Conservation (phyloP, 2,113 vertebrate species). For the Willisornis vidua region DNA sequence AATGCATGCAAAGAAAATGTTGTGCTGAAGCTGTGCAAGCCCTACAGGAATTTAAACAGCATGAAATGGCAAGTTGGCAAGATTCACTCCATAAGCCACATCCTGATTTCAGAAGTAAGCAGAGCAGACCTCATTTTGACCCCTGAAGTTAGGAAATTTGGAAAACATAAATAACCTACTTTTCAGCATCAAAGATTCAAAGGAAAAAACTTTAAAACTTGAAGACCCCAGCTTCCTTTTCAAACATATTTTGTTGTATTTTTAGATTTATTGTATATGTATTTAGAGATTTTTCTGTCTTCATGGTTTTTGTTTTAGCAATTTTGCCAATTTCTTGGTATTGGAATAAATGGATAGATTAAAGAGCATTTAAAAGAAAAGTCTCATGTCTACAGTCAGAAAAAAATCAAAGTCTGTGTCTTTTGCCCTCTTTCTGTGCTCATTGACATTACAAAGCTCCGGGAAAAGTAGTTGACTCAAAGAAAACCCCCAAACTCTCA, state of each 20-base stretch:
- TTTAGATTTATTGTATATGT: neutral
- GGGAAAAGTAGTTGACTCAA: neutral
- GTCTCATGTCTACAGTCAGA: neutral
- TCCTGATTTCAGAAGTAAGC: neutral
- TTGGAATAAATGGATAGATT: neutral
- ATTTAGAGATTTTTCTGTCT: neutral
- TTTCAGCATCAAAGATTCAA: neutral
- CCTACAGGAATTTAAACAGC: neutral
- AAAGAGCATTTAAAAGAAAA: neutral
- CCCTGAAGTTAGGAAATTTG: neutral
- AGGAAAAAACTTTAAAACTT: neutral
- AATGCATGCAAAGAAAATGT: neutral
- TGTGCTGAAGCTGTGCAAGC: neutral
- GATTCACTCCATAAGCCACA: neutral
- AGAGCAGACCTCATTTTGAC: neutral
- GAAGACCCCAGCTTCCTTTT: neutral
- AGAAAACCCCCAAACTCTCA: neutral
- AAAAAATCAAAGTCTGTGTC: neutral
- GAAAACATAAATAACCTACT: neutral
- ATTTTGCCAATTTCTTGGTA: neutral
- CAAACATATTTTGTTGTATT: neutral
- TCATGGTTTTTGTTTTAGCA: constrained; percentile 8
- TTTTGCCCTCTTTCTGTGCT: neutral
- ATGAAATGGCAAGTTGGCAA: neutral
- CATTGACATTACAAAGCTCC: neutral